Conservation (phyloP, 2,113 vertebrate genomes). For the Pachyramphus minor region DNA sequence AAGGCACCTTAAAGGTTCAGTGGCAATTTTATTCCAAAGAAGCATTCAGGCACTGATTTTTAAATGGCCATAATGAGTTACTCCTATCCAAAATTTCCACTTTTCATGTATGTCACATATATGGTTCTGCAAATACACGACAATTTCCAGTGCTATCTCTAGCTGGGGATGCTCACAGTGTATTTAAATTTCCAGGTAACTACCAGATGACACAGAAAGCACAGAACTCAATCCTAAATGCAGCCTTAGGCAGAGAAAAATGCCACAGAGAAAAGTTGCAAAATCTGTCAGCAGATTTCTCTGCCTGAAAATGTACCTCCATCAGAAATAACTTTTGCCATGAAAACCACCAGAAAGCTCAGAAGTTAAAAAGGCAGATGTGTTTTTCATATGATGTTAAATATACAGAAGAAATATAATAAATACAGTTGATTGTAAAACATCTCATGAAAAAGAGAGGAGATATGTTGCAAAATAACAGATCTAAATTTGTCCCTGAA, state of each 20-base stretch:
- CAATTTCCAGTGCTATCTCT: neutral
- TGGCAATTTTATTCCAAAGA: fast-evolving
- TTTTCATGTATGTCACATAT: neutral
- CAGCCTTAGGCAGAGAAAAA: neutral
- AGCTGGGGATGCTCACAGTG: neutral
- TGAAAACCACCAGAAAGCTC: neutral
- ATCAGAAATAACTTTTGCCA: neutral
- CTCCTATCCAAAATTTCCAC: neutral
- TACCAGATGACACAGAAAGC: neutral
- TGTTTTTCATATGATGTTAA: neutral
- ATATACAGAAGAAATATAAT: neutral
- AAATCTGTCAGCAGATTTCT: neutral
- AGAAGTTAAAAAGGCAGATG: neutral
- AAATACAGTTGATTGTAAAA: neutral
- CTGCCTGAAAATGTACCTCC: neutral
- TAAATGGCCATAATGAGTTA: neutral
- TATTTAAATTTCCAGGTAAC: neutral
- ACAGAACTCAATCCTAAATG: neutral
- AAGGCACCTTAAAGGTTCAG: neutral
- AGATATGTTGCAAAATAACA: neutral
- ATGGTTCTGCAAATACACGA: fast-evolving
- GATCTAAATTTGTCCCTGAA: neutral
- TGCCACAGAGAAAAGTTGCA: neutral
- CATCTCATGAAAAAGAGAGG: neutral
- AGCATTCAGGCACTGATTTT: neutral